These are phyloP conservation scores for Holotrichia oblita DNA, from an alignment of 1,140 invertebrate genomes.

Conservation along the genomic window DNA sequence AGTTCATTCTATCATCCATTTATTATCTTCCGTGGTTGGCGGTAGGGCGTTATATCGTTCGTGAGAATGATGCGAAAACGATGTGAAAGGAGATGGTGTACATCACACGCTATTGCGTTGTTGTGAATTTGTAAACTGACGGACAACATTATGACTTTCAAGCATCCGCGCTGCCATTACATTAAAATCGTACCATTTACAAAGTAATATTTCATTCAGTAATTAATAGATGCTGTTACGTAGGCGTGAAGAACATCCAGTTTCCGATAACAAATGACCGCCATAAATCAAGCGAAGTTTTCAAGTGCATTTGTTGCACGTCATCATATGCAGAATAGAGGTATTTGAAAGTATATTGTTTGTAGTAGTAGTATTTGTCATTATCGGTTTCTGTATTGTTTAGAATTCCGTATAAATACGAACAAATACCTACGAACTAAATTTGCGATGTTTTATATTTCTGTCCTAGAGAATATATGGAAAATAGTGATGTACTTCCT, in stretches of 20 bases:
- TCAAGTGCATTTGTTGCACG: slow-evolving; percentile 17
- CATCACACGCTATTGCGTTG: neutral
- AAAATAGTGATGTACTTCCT: too few relatives aligned
- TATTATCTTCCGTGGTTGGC: neutral
- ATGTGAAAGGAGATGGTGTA: neutral
- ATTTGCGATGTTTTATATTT: too few relatives aligned
- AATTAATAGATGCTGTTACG: slow-evolving; percentile 35
- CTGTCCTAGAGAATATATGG: too few relatives aligned
- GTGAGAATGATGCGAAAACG: slow-evolving; percentile 21
- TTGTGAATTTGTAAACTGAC: slow-evolving; percentile 5
- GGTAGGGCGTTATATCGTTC: neutral
- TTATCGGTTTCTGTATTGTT: too few relatives aligned
- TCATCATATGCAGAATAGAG: neutral
- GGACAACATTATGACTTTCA: neutral
- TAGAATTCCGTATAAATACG: too few relatives aligned
- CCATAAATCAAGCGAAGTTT: slow-evolving; percentile 13
- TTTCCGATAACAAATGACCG: slow-evolving; percentile 28
- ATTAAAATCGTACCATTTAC: slow-evolving; percentile 32
- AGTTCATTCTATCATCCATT: slow-evolving; percentile 10
- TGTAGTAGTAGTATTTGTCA: too few relatives aligned
- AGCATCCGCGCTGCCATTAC: neutral
- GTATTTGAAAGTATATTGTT: too few relatives aligned
- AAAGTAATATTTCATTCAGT: slow-evolving; percentile 24
- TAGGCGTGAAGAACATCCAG: slow-evolving; percentile 10
- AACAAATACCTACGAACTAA: too few relatives aligned